A percentile compares a stretch with the other conserved stretches of the same genome.
These are phyloP conservation scores for Tetragnatha montana DNA, from an alignment of 2,888 invertebrate species.

Conservation along the genomic window DNA sequence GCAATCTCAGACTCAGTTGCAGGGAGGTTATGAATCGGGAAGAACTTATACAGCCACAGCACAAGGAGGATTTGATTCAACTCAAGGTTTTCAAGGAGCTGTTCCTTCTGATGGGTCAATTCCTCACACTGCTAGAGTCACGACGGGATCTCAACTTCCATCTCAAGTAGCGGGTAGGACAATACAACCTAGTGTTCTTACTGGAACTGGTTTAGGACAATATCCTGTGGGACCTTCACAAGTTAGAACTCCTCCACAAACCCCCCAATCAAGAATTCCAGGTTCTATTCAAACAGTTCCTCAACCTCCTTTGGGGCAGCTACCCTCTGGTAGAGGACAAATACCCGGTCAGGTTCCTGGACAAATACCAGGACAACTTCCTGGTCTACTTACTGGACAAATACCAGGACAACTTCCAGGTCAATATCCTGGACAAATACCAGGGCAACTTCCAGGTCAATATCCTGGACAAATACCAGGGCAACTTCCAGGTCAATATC, in stretches of 20 bases:
- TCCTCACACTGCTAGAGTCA: not conserved
- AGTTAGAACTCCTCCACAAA: not conserved
- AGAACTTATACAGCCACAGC: conserved; percentile 65
- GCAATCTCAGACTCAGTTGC: conserved; percentile 66
- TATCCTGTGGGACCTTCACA: too few relatives aligned
- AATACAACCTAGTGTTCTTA: too few relatives aligned
- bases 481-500: not conserved
- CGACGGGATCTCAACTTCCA: not conserved
- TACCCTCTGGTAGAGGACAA: not conserved
- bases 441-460: not conserved
- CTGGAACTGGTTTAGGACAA: too few relatives aligned
- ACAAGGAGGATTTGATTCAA: conserved; percentile 66
- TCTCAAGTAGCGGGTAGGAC: not conserved
- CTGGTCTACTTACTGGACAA: not conserved
- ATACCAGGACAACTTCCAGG: not conserved
- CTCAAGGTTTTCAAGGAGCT: conserved; percentile 34
- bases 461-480: not conserved
- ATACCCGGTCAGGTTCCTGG: not conserved
- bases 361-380: not conserved
- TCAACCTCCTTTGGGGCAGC: not conserved
- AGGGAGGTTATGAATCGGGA: conserved; percentile 62
- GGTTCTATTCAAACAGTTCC: not conserved
- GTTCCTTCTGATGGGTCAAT: conserved; percentile 32
- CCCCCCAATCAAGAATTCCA: not conserved
- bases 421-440: not conserved